Base-by-base conservation (phyloP, 2,113 vertebrate genomes). In the Picathartes gymnocephalus region DNA sequence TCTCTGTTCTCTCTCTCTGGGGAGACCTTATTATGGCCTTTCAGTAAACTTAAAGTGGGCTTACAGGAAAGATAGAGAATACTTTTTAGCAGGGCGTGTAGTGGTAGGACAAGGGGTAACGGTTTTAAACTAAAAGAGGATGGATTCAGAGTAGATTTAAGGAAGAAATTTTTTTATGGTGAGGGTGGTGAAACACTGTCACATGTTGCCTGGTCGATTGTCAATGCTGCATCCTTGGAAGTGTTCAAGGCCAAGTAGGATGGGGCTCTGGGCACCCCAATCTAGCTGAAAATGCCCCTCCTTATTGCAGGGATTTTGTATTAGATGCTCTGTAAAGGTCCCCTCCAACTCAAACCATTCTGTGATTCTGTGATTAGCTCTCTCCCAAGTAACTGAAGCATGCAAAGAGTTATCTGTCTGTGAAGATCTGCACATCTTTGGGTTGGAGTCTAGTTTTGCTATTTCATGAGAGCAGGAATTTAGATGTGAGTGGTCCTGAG, bases 191-290 rank as follows among this genome's bases (percentile, higher is more conserved):
- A 76, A 57, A 37, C 20, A 35, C 9, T 42, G 23, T 7, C 23
- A 47, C 6, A 53, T 1, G 3, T 44, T 92, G 11, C 16, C 15
- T 0, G 5, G 18, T 57, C 1, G 4, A 35, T 30, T 35, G 28
- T 40, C 21, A 51, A 23, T 54, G 39, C 8, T 8, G 3, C 11
- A 37, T n/a, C 9, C 22, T 42, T 68, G 44, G 19, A 77, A 77
- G 13, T 4, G 11, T 40, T 87, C 19, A 35, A 69, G 23, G 9
- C 22, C 8, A 28, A 5, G 24, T 3, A 45, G 48, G 4, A 53
- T 2, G 4, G 25, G 15, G 6, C 35, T 54, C 25, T 81, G 37
- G 62, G 33, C 18, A 86, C 15, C 23, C 6, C 18, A 19, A n/a
- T 28, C 2, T 35, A 37, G 11, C 7, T 39, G 37, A 42, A 56